Evolutionary conservation across 2,113 vertebrate genomes (phyloP), one percentile per base, ranked within the genome.

Genomic region (Megaceryle maxima): DNA sequence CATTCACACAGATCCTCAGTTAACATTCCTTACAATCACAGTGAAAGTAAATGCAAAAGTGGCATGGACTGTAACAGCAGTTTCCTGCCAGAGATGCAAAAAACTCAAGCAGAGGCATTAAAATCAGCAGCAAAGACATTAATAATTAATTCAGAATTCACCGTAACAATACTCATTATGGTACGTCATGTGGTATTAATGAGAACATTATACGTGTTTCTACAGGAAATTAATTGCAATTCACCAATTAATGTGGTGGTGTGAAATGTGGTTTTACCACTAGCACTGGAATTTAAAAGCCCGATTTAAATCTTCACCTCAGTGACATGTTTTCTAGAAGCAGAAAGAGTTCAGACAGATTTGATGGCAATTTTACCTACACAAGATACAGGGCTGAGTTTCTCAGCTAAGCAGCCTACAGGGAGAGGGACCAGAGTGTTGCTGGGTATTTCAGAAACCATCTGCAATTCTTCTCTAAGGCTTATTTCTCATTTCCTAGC

Each of bases 91-190:
- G 69, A 74, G 41, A 64, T 68, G 35, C 63, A 87, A 94, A 90
- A 8, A 57, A 91, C 56, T 51, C 39, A 85, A 86, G 57, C 44
- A 62, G 57, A 86, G 35, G 51, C 51, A 86, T 73, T 96, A 66
- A 94, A 92, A 66, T 39, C 85, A 68, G 68, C 41, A 72, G 87
- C 41, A 78, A 51, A 92, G 66, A 68, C 46, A 79, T 91, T 83
- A 92, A 74, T 79, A 95, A 96, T 92, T 95, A 92, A 94, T 79
- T 87, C 83, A 68, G 37, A 90, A 96, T 92, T 87, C 94, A 75
- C 66, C 2, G 0, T 87, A 91, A 94, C 89, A 91, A 84, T 77
- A 78, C 57, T 97, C 91, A 97, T 96, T 94, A 86, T 12, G 44
- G 55, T 39, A 35, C 5, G 17, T 74, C 92, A 94, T n/a, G 48